Evolutionary conservation across 2,113 vertebrate species (phyloP).

Genomic region (Neopipo cinnamomea): DNA sequence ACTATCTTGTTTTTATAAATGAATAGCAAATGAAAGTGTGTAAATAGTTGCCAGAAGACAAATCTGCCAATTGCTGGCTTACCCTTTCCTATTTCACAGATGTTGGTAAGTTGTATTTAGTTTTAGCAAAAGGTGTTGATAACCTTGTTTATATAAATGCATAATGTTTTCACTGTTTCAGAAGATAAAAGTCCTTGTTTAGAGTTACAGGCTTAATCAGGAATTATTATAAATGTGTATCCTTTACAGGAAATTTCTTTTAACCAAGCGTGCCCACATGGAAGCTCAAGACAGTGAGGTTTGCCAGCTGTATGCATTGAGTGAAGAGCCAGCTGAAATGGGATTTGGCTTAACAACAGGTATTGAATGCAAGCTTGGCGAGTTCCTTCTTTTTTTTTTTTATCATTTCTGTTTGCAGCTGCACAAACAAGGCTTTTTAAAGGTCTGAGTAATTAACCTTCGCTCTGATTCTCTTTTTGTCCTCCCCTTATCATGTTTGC

Average conservation of each 20-base stretch:
- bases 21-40: background rate
- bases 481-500: background rate
- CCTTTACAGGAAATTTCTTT: conserved; percentile 87
- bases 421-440: background rate
- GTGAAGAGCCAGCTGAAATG: conserved; percentile 79
- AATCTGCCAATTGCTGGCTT: background rate
- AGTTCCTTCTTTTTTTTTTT: background rate
- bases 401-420: background rate
- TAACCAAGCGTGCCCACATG: conserved; percentile 85
- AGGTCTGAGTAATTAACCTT: background rate
- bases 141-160: conserved; percentile 10
- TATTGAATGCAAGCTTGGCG: conserved; percentile 50
- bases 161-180: background rate
- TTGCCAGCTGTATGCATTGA: conserved; percentile 87
- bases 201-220: background rate
- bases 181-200: background rate
- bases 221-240: background rate
- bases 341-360: conserved; percentile 84
- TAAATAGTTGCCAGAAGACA: background rate
- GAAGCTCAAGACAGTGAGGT: conserved; percentile 79
- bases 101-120: background rate
- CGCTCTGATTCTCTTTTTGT: background rate
- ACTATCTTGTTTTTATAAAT: background rate
- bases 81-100: background rate
- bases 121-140: conserved; percentile 37